These are phyloP conservation scores for Didymodactylos carnosus DNA, from an alignment of 2,888 invertebrate genomes.

Conservation along the genomic window DNA sequence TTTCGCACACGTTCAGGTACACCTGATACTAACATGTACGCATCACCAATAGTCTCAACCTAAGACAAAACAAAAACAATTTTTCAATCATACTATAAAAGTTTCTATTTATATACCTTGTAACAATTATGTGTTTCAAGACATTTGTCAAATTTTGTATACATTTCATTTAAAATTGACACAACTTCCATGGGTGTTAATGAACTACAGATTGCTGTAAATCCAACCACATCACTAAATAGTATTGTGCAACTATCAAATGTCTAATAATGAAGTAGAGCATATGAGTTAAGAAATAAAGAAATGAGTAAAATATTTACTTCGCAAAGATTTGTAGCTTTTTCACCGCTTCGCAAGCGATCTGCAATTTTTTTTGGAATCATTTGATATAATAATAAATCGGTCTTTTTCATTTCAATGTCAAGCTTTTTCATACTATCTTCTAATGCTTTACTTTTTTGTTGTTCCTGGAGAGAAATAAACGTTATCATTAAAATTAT, in stretches of 20 bases:
- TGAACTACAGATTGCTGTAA: constrained; percentile 83
- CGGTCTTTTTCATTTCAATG: constrained; percentile 81
- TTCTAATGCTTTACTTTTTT: constrained; percentile 81
- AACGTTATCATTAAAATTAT: background rate
- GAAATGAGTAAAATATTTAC: constrained; percentile 38
- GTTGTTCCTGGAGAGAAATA: constrained; percentile 53
- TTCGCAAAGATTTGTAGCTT: constrained; percentile 86
- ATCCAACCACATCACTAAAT: constrained; percentile 90
- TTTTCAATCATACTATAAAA: background rate
- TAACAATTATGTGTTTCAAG: constrained; percentile 79
- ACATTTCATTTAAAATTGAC: constrained; percentile 83
- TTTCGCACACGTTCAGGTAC: constrained; percentile 59
- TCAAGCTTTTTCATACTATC: constrained; percentile 87
- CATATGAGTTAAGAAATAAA: background rate
- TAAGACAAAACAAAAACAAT: constrained; percentile 27
- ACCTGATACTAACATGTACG: constrained; percentile 91
- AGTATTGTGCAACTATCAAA: constrained; percentile 84
- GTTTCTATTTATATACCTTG: constrained; percentile 49
- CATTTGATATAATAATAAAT: constrained; percentile 89
- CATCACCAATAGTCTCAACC: constrained; percentile 93
- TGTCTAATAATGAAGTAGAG: background rate
- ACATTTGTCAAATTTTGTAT: constrained; percentile 75
- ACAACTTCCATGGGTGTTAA: constrained; percentile 94
- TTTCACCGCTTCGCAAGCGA: constrained; percentile 71
- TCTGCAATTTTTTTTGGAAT: constrained; percentile 94